These are phyloP conservation scores for Daboia siamensis DNA, from an alignment of 2,113 vertebrate species.

Conservation along the genomic window DNA sequence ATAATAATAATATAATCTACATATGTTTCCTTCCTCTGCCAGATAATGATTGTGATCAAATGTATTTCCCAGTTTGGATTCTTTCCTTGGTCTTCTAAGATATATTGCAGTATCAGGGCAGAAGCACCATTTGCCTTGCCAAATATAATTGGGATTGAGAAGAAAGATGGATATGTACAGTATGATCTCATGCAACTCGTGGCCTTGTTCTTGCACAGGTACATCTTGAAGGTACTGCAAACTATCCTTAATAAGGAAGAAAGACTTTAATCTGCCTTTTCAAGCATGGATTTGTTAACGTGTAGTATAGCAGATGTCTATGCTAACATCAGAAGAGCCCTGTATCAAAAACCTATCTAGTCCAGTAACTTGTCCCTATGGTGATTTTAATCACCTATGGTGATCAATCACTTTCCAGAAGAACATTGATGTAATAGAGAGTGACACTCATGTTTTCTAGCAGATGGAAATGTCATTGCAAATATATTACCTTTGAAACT, in stretches of 20 bases:
- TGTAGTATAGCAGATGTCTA: not conserved
- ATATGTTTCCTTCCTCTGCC: not conserved
- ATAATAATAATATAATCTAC: slow-evolving; percentile 35
- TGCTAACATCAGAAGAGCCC: not conserved
- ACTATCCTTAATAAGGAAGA: rapidly evolving
- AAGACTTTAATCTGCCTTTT: not conserved
- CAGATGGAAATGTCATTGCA: not conserved
- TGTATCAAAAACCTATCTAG: not conserved
- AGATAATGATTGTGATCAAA: slow-evolving; percentile 78
- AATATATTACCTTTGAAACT: not conserved
- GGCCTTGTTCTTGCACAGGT: slow-evolving; percentile 71
- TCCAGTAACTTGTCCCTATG: not conserved
- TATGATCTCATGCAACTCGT: slow-evolving; percentile 74
- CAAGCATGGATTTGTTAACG: not conserved
- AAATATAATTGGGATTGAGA: slow-evolving; percentile 70
- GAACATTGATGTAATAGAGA: not conserved
- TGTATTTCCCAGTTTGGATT: slow-evolving; percentile 80
- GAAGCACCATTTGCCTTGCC: slow-evolving; percentile 76
- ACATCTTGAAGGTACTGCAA: slow-evolving; percentile 67
- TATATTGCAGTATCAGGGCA: slow-evolving; percentile 66
- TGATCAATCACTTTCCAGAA: not conserved
- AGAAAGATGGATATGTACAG: slow-evolving; percentile 64
- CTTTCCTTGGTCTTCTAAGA: slow-evolving; percentile 75
- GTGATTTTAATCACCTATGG: not conserved
- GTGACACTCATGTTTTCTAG: not conserved